Base-by-base conservation (phyloP, 2,113 vertebrate species). In the Neogale vison region DNA sequence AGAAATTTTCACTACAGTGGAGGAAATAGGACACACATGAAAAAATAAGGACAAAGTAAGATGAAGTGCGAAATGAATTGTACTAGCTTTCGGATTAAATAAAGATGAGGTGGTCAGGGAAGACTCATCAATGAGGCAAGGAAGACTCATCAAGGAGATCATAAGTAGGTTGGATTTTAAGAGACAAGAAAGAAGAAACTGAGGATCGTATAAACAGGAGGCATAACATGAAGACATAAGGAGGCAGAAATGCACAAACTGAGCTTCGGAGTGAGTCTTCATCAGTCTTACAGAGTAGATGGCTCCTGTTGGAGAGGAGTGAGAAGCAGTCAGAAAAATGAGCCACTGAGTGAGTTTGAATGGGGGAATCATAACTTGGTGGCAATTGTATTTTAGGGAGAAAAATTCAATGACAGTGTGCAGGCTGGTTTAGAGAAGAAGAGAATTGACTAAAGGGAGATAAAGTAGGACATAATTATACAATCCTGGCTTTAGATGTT, bases 41-140 rank as follows among this genome's bases (percentile, higher is more conserved):
- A 96, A 92, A 95, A 93, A 74, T 65, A 96, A 88, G 61, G 4
- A 15, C 45, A 88, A 88, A 95, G 59, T 76, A 90, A 97, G 39
- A 90, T 52, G 52, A 93, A 85, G n/a, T 77, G 42, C 80, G 23
- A 87, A 85, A 90, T 93, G 87, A 95, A 74, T 3, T 12, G 36
- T 6, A 36, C 11, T 29, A 13, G 36, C 18, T 45, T 74, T 96
- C 65, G 59, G 20, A 85, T 82, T 95, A 90, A 93, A 67, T 88
- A 80, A 85, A 94, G 69, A 92, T 63, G 47, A 77, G 71, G 18
- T 23, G 6, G 12, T 55, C 20, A 77, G 21, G 13, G 50, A 69
- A 83, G 80, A 63, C 21, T 92, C 29, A 50, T 45, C 47, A 36
- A 88, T 92, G 88, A 90, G 67, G 57, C 20, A 84, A n/a, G n/a